Base-by-base conservation (phyloP, 2,888 invertebrate genomes). In the Protodeltote pygarga region DNA sequence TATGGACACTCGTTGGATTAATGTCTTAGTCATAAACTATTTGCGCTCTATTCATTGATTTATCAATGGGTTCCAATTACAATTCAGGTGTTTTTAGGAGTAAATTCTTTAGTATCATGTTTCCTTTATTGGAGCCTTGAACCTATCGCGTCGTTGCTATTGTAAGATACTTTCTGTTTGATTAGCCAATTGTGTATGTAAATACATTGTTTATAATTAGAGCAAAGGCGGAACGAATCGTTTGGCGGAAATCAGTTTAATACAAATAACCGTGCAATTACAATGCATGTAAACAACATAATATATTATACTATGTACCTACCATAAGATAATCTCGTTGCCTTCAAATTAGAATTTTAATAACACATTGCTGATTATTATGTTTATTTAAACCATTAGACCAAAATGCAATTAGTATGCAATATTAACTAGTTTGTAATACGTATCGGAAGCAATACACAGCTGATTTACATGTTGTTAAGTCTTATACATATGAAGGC, bases 281-380 rank as follows among this genome's bases (percentile, higher is more conserved):
- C 37, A 51, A 13, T 27, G 44, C 24, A 37, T 23, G 15, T n/a
- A n/a, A n/a, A n/a, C n/a, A 60, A 49, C 21, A 31, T 41, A 50
- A 58, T 48, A 37, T 38, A 42, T 41, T 46, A 45, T 39, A 53
- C 28, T 50, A 33, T 28, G 20, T 46, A 38, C 23, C 5, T 38
- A n/a, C n/a, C n/a, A n/a, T n/a, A 38, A 31, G 47, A 47, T 50
- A 52, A 66, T 58, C 54, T 35, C 29, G 40, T 53, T 55, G 47
- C 66, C 58, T 66, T 66, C 57, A 34, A 57, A 57, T 65, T 57
- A 39, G 45, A 49, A 65, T 68, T 61, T 61, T 53, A 51, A 60
- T 63, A 50, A 35, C 42, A 31, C 29, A 31, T 32, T 52, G 37
- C 21, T 21, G 15, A 42, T 48, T 51, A 39, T 45, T 32, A 38